Evolutionary conservation across 2,888 invertebrate species (phyloP).

Genomic region (Lasius fuliginosus): DNA sequence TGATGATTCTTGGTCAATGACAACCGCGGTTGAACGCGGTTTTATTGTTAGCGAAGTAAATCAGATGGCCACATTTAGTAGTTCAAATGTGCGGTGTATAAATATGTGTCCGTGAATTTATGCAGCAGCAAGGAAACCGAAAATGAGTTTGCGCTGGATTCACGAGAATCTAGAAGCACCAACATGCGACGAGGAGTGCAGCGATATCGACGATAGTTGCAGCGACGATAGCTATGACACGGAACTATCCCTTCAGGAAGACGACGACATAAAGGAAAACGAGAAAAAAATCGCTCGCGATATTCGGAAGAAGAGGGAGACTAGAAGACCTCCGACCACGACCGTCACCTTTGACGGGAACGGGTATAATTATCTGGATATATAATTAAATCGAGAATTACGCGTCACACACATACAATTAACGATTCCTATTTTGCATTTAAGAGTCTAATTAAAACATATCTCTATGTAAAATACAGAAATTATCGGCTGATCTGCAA

Average conservation of each 20-base stretch:
- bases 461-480: not conserved
- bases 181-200: conserved; percentile 82
- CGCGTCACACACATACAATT: not conserved
- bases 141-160: conserved; percentile 83
- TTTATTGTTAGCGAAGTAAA: conserved; percentile 23
- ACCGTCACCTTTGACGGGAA: conserved; percentile 74
- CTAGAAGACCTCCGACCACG: conserved; percentile 70
- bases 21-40: not conserved
- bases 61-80: not conserved
- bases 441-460: not conserved
- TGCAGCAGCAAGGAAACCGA: conserved; percentile 28
- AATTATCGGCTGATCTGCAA: not conserved
- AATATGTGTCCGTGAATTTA: conserved; percentile 26
- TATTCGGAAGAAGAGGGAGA: conserved; percentile 73
- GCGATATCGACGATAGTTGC: conserved; percentile 83
- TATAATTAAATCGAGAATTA: conserved; percentile 9
- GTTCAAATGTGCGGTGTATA: not conserved
- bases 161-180: conserved; percentile 82
- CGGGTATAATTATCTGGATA: conserved; percentile 65
- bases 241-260: conserved; percentile 72
- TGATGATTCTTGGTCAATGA: not conserved
- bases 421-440: not conserved
- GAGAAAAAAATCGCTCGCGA: conserved; percentile 65
- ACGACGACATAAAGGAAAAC: conserved; percentile 57
- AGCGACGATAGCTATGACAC: conserved; percentile 82